Evolutionary conservation across 30 jellyfish, hydroid and myxozoan species (phyloP).

Genomic region (Hydra vulgaris): DNA sequence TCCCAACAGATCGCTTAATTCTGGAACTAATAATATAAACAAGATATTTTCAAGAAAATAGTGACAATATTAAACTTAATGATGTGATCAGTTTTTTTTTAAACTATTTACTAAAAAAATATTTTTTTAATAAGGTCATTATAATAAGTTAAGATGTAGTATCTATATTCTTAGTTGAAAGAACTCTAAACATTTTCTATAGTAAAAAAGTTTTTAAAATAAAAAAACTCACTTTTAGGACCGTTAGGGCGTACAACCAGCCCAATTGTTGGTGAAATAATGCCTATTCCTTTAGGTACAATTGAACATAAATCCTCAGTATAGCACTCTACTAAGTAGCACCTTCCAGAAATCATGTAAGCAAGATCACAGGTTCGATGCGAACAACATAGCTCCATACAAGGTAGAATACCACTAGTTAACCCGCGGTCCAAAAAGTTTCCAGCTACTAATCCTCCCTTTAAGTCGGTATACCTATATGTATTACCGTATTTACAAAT

Average conservation of each 20-base stretch:
- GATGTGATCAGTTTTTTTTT: too few species aligned
- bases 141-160: too few species aligned
- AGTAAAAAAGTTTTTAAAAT: too few species aligned
- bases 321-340: constrained; percentile 83
- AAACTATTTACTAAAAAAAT: too few species aligned
- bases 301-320: constrained; percentile 60
- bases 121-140: too few species aligned
- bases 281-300: constrained; percentile 68
- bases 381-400: constrained; percentile 88
- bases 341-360: constrained; percentile 75
- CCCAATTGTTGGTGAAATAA: constrained; percentile 76
- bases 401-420: constrained; percentile 38
- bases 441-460: constrained; percentile 87
- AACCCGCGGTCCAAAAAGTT: constrained; percentile 82
- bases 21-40: constrained; percentile 12
- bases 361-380: constrained; percentile 82
- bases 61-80: too few species aligned
- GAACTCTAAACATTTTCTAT: too few species aligned
- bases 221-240: constrained; percentile 27
- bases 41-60: too few species aligned
- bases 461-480: constrained; percentile 57
- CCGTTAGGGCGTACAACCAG: constrained; percentile 59
- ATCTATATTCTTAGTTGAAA: too few species aligned
- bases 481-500: constrained; percentile 62
- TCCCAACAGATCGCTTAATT: constrained; percentile 8